phyloP scores from a whole-genome alignment of 2,113 vertebrate species.

The Setophaga petechia region DNA sequence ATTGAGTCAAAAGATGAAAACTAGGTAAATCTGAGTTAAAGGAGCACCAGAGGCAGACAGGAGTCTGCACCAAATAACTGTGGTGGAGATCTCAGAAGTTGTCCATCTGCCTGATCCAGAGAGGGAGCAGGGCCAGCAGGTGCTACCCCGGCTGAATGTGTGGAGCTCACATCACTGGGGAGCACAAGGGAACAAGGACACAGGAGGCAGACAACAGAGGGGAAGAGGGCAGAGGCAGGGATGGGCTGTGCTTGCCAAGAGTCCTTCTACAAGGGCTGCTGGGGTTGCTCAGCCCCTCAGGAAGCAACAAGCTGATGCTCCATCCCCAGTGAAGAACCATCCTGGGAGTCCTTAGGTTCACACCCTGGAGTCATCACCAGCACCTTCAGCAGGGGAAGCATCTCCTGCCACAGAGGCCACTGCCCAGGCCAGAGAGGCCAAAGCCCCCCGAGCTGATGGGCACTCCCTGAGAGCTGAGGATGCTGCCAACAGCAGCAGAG shows the following conservation, averaged over 20 bases:
- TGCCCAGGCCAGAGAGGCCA: not conserved
- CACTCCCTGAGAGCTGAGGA: not conserved
- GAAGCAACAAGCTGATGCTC: fast-evolving
- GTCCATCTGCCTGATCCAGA: fast-evolving
- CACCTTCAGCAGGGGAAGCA: not conserved
- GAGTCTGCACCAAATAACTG: not conserved
- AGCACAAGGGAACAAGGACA: not conserved
- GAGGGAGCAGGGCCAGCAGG: not conserved
- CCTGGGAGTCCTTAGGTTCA: fast-evolving
- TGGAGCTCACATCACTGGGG: fast-evolving
- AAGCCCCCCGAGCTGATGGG: not conserved
- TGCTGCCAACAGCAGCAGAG: not conserved
- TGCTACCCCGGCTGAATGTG: fast-evolving
- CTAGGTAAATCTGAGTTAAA: not conserved
- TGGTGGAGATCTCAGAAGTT: not conserved
- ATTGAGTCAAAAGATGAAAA: not conserved
- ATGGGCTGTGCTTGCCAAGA: not conserved
- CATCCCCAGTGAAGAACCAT: fast-evolving
- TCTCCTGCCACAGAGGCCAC: not conserved
- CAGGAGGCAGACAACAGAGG: not conserved
- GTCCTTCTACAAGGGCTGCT: not conserved
- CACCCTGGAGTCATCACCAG: not conserved
- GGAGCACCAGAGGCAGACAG: not conserved
- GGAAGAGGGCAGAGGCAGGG: not conserved
- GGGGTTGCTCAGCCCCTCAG: not conserved